These are phyloP conservation scores for Pegoplata infirma DNA, from an alignment of 2,888 invertebrate species.

Conservation along the genomic window DNA sequence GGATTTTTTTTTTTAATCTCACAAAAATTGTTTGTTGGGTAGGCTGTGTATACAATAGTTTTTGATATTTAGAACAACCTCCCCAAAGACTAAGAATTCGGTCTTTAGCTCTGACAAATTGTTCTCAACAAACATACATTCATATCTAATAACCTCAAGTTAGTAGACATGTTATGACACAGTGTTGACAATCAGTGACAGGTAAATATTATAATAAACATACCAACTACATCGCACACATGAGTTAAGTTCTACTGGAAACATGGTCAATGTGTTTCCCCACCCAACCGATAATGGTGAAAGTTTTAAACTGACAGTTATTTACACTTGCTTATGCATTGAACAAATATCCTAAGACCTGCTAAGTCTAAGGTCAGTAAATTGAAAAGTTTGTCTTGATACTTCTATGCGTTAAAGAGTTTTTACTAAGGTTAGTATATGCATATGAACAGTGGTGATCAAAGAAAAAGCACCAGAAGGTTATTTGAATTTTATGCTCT, in stretches of 20 bases:
- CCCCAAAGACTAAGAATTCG: background rate
- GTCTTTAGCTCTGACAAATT: background rate
- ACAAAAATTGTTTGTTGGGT: too few relatives aligned
- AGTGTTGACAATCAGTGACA: slow-evolving; percentile 62
- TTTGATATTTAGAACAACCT: background rate
- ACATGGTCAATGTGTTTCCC: background rate
- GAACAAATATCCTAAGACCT: background rate
- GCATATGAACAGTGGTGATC: slow-evolving; percentile 1
- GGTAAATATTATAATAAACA: slow-evolving; percentile 50
- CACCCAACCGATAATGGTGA: background rate
- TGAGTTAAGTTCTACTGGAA: background rate
- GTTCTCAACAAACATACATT: background rate
- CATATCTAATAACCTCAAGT: background rate
- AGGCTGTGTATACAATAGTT: background rate
- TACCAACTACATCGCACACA: background rate
- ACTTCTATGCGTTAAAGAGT: background rate
- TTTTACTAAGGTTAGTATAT: background rate
- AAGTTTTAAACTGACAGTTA: slow-evolving; percentile 55
- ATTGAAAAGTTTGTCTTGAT: background rate
- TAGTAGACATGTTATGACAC: slow-evolving; percentile 58
- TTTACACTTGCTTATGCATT: slow-evolving; percentile 51
- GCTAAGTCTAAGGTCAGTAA: background rate
- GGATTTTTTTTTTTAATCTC: too few relatives aligned
- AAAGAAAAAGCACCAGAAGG: too few relatives aligned
- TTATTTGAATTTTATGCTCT: too few relatives aligned